Evolutionary conservation across 1,140 invertebrate species (phyloP), one percentile per base, ranked within the genome.

Genomic region (Diorhabda elongata): DNA sequence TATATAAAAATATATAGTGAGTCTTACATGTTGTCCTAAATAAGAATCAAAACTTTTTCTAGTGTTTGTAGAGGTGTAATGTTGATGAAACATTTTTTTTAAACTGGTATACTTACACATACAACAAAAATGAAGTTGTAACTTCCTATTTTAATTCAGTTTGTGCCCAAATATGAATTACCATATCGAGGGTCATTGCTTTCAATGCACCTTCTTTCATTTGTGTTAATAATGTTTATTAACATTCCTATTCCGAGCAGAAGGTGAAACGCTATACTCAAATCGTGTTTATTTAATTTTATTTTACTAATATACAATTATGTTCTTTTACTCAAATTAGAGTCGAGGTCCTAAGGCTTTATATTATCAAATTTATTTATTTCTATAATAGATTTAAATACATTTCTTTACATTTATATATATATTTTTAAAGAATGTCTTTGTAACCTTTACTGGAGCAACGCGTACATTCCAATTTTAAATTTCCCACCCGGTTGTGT

Each of bases 301-400:
- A 57, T 57, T 65, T 65, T 58, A 65, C 64, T 57, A 57, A 65
- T 65, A 63, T 63, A n/a, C 45, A 42, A 8, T 62, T 60, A 41
- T 41, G 9, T 64, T 45, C 47, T 47, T 65, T 58, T 42, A 65
- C 26, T 57, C 41, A 65, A 65, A 56, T 42, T 26, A 56, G 9
- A 6, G 44, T 57, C 47, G 44, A 65, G 52, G 47, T 65, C 58
- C 42, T 57, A 57, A 65, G 47, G 42, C 58, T 62, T 43, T 62
- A 44, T 62, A 44, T 62, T 11, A 59, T 59, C n/a, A 26, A 26
- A 3, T 59, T 42, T 11, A 59, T 59, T 59, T 59, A 26, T 59
- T 59, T 59, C 41, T 52, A 52, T 52, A 52, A 8, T 52, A 6
- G 47, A 52, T 52, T 52, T 52, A 52, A 4, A 8, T 52, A 52